Conservation (phyloP, 2,797 vertebrate species). For the Lindbergichthys nudifrons region DNA sequence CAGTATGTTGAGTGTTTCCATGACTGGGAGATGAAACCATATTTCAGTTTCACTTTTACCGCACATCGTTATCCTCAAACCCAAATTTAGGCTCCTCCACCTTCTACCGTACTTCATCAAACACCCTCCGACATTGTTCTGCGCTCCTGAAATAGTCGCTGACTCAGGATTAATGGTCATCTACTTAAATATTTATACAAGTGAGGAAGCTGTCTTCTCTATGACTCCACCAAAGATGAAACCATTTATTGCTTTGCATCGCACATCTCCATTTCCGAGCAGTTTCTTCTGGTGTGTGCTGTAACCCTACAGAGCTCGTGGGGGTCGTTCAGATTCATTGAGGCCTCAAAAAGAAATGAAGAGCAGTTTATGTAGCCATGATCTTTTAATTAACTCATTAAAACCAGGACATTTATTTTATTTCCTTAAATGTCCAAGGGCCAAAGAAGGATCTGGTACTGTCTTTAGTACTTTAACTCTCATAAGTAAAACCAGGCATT, state of each 20-base stretch:
- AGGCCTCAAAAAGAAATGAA: conserved; percentile 17
- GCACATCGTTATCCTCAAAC: conserved; percentile 16
- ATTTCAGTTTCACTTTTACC: neutral
- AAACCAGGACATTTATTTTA: conserved; percentile 12
- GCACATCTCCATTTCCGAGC: conserved; percentile 35
- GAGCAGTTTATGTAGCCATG: conserved; percentile 5
- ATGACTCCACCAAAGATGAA: conserved; percentile 58
- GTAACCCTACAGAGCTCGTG: neutral
- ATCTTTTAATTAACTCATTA: conserved; percentile 37
- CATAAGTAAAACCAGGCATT: conserved; percentile 60
- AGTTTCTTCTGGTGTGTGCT: conserved; percentile 13
- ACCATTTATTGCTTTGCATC: conserved; percentile 54
- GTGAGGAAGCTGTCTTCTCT: conserved; percentile 63
- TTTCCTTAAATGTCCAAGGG: neutral
- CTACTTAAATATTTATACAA: conserved; percentile 80
- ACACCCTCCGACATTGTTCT: conserved; percentile 31
- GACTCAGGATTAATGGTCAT: conserved; percentile 73
- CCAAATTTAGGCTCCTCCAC: neutral
- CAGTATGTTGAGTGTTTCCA: conserved; percentile 3
- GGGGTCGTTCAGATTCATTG: conserved; percentile 8
- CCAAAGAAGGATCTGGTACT: conserved; percentile 12
- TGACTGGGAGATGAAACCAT: neutral
- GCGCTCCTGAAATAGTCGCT: conserved; percentile 73
- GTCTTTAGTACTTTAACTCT: conserved; percentile 19
- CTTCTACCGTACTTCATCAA: conserved; percentile 25